These are phyloP conservation scores for Callithrix jacchus DNA, from an alignment of 2,113 vertebrate genomes.

Conservation along the genomic window DNA sequence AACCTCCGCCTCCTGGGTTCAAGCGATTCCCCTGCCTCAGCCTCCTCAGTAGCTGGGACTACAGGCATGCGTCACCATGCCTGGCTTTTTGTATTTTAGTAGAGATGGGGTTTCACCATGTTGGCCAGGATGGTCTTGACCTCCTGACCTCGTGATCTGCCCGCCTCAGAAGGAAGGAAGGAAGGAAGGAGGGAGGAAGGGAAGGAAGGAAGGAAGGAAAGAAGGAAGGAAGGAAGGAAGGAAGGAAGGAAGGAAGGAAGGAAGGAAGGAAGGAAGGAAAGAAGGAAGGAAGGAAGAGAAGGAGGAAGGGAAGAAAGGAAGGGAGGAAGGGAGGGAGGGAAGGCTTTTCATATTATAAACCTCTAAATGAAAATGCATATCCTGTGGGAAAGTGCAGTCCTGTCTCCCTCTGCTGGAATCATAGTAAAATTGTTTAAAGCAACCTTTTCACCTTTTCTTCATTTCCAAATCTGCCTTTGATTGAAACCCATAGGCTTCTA, in stretches of 20 bases:
- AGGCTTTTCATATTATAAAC: accelerated
- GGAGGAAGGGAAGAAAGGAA: accelerated
- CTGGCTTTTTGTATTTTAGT: too few species aligned
- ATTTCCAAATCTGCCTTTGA: neutral
- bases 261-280: neutral
- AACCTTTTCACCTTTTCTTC: neutral
- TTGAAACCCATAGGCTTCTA: neutral
- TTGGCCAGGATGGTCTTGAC: too few species aligned
- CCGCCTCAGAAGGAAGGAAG: too few species aligned
- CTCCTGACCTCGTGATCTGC: too few species aligned
- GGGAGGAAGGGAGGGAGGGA: neutral
- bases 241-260: too few species aligned
- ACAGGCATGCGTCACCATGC: too few species aligned
- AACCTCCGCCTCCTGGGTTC: too few species aligned
- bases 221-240: neutral
- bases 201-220: neutral
- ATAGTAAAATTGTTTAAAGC: neutral
- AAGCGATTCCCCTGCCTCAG: too few species aligned
- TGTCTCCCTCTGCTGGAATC: conserved; percentile 74
- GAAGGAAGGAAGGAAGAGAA: accelerated
- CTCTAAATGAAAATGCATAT: neutral
- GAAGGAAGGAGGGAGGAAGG: neutral
- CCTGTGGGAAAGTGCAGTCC: neutral
- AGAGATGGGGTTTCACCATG: too few species aligned
- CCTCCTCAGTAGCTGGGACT: too few species aligned